Evolutionary conservation across 2,113 vertebrate genomes (phyloP), one percentile per base, ranked within the genome.

Genomic region (Cebidichthys violaceus): DNA sequence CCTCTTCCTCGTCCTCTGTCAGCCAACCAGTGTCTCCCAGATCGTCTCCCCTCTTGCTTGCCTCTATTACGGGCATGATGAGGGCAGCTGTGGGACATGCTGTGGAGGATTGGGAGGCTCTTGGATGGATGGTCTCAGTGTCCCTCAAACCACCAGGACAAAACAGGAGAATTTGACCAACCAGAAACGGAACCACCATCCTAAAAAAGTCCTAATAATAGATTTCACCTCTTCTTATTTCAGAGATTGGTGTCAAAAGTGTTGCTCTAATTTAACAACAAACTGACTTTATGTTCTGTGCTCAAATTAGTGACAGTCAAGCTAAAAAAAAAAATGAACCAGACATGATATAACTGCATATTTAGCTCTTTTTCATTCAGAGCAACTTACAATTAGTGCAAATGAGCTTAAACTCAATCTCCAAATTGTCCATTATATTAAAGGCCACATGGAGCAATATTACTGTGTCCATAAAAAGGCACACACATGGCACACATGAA

Each of bases 21-120:
- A 86, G 90, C 81, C 87, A 87, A 82, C 89, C 83, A 88, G 83
- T 41, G 82, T 85, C 76, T 85, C 90, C 89, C 81, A 82, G 78
- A 83, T 77, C 69, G 57, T 77, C 78, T 82, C 67, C 88, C 70
- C 90, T 91, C 77, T 67, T 81, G 77, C 70, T 39, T 45, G 64
- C 86, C 65, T 89, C 77, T 79, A 88, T 91, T 87, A 91, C 13
- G 4, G 79, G 65, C 43, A 76, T 88, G 84, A 90, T 89, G 85
- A 91, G 79, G 69, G 73, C 59, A 72, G 84, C 81, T 61, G 76
- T 61, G 82, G 80, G 84, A 82, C 35, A 29, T n/a, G 9, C 59
- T 47, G 59, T 33, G 66, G 57, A 67, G 33, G 67, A 67, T 47
- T 75, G 45, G 52, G 64, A 79, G 52, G 60, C 70, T 86, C 14